Percentiles rank a stretch among this genome's conserved stretches.
Conservation (phyloP, 2,797 vertebrate genomes). For the Protosalanx chinensis region DNA sequence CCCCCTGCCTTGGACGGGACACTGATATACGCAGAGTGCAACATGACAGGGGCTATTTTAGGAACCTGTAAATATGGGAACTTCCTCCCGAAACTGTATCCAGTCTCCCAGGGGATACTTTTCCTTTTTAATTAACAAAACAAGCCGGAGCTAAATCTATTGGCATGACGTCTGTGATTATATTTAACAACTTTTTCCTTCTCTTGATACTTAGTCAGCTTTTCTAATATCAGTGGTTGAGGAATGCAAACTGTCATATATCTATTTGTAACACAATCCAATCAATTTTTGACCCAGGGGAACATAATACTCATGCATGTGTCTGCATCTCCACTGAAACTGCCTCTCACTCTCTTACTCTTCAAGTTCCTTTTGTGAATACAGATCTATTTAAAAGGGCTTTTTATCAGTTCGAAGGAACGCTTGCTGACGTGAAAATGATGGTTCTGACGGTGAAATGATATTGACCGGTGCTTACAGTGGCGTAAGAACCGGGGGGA, state of each 20-base stretch:
- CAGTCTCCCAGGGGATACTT: conserved; percentile 60
- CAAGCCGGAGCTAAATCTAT: conserved; percentile 28
- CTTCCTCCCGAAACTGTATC: conserved; percentile 72
- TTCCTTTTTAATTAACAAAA: conserved; percentile 59
- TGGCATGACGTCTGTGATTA: neutral
- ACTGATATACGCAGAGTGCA: conserved; percentile 74
- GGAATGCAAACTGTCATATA: neutral
- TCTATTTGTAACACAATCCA: neutral
- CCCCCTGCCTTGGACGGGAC: conserved; percentile 62
- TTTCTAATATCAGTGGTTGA: too few relatives aligned
- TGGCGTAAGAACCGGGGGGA: too few relatives aligned
- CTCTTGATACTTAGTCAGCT: too few relatives aligned
- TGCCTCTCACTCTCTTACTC: too few relatives aligned
- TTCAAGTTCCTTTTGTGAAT: too few relatives aligned
- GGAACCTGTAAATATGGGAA: conserved; percentile 77
- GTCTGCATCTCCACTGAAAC: too few relatives aligned
- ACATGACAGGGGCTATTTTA: conserved; percentile 69
- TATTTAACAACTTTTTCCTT: neutral
- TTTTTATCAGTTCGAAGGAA: too few relatives aligned
- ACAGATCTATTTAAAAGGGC: too few relatives aligned
- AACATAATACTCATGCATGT: too few relatives aligned
- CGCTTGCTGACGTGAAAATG: too few relatives aligned
- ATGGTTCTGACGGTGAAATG: conserved; percentile 18
- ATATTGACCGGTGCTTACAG: conserved; percentile 41
- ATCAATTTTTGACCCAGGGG: too few relatives aligned